Evolutionary conservation across 2,888 invertebrate species (phyloP), one percentile per base, ranked within the genome.

Genomic region (Nemapogon koenigi): DNA sequence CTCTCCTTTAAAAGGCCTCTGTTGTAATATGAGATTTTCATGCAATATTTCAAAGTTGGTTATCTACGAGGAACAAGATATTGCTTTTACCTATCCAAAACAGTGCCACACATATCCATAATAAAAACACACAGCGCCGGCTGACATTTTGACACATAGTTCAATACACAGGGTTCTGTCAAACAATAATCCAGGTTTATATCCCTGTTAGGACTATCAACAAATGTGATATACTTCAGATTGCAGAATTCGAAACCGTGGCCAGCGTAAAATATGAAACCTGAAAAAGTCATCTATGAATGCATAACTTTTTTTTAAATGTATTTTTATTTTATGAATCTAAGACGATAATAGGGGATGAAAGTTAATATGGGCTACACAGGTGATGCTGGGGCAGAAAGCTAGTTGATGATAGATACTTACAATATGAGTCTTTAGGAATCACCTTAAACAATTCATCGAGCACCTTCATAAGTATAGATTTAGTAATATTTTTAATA

Each of bases 81-180:
- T n/a, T n/a, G n/a, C n/a, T n/a, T n/a, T n/a, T 53, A 81, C 80
- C 66, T 70, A 45, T 79, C 70, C 37, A 82, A 73, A 47, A 57
- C 52, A 41, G 69, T 59, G 32, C 82, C 59, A 46, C 83, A 83
- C 81, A 82, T 83, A 49, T 83, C 83, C 62, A 83, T 67, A 13
- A 83, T 65, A 4, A 80, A 46, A n/a, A 81, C 51, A 43, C 75
- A 67, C 4, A 82, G 50, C 16, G 75, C 72, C 0, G 81, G 76
- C 40, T 75, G 67, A 41, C 67, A 69, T 39, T 53, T 58, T 3
- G 67, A 63, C 7, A 70, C 59, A 45, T 69, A 60, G 42, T 64
- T 60, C 15, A 81, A 52, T 3, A 83, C 46, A 49, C 62, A 75
- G 41, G 80, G 73, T 43, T 82, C 81, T 3, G 78, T 76, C 1